Evolutionary conservation across 2,888 invertebrate genomes (phyloP), one percentile per base, ranked within the genome.

Genomic region (Tetropium fuscum): DNA sequence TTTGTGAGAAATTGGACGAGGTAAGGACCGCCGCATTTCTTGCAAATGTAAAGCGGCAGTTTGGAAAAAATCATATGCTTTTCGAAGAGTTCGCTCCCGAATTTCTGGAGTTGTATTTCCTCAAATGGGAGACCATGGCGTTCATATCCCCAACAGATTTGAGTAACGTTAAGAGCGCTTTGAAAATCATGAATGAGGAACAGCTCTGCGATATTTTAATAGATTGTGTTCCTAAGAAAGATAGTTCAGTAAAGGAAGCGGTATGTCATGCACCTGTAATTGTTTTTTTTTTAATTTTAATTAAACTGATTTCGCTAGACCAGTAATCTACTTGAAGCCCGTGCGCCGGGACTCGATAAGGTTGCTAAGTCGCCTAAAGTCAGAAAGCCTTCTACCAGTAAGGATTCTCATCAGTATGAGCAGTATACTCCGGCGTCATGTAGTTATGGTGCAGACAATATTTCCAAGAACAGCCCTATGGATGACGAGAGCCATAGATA

Each of bases 1-100:
- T 85, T 10, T 83, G 83, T 58, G 85, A 86, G 58, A 74, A 78
- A 45, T 69, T 85, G 18, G 43, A 76, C 0, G 58, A 66, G 0
- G 64, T 64, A 0, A 75, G 82, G 63, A 76, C 79, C 0, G 71
- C 72, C 0, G 58, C 67, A 2, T 71, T 80, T 49, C 44, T 77
- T 11, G 27, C 66, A 3, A 34, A 55, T 48, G 61, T 67, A 6
- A 48, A 65, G 38, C 44, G 60, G 8, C 74, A 75, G 45, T 72
- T 77, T 38, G n/a, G 36, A 6, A 41, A 51, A 19, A 64, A 63
- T 25, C 41, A 64, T 3, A 47, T 73, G n/a, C 7, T 41, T n/a
- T 70, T 70, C 51, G 53, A 63, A 49, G 43, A 60, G n/a, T 69
- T 59, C 45, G 44, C 65, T 30, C 20, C 54, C 10, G 51, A 69